These are phyloP conservation scores for Mya arenaria DNA, from an alignment of 1,140 invertebrate species.

Conservation along the genomic window DNA sequence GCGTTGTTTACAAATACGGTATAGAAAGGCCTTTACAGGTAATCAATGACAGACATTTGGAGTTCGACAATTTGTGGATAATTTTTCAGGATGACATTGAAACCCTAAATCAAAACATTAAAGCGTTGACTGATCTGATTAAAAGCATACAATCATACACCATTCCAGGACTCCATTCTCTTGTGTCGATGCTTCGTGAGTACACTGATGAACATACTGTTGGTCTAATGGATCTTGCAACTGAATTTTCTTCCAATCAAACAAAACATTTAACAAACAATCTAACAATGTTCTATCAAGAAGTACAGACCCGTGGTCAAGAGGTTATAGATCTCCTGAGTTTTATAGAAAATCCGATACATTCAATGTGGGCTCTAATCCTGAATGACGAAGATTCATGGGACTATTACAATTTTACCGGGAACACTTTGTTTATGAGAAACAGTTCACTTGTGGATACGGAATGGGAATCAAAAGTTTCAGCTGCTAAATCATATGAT, in stretches of 20 bases:
- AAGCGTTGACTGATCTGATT: slow-evolving; percentile 38
- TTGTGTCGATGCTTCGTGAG: slow-evolving; percentile 26
- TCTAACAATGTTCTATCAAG: slow-evolving; percentile 63
- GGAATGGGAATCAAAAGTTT: no score
- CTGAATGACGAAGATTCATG: slow-evolving; percentile 65
- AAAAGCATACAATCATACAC: slow-evolving; percentile 40
- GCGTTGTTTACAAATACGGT: slow-evolving; percentile 64
- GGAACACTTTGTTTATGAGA: slow-evolving; percentile 55
- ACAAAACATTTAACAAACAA: slow-evolving; percentile 57
- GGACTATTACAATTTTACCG: slow-evolving; percentile 68
- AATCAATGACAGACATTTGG: slow-evolving; percentile 49
- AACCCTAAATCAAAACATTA: slow-evolving; percentile 55
- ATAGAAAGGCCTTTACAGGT: slow-evolving; percentile 65
- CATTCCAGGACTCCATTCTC: slow-evolving; percentile 28
- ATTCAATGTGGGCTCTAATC: slow-evolving; percentile 63
- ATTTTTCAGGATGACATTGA: slow-evolving; percentile 38
- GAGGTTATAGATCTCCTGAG: slow-evolving; percentile 67
- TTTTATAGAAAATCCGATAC: slow-evolving; percentile 22
- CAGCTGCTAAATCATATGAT: no score
- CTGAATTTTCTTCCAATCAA: slow-evolving; percentile 51
- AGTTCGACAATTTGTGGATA: slow-evolving; percentile 47
- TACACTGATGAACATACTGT: slow-evolving; percentile 56
- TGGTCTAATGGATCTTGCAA: slow-evolving; percentile 57
- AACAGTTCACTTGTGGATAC: no score
- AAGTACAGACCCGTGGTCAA: slow-evolving; percentile 67